Conservation (phyloP, 2,797 vertebrate species). For the Choloepus didactylus region DNA sequence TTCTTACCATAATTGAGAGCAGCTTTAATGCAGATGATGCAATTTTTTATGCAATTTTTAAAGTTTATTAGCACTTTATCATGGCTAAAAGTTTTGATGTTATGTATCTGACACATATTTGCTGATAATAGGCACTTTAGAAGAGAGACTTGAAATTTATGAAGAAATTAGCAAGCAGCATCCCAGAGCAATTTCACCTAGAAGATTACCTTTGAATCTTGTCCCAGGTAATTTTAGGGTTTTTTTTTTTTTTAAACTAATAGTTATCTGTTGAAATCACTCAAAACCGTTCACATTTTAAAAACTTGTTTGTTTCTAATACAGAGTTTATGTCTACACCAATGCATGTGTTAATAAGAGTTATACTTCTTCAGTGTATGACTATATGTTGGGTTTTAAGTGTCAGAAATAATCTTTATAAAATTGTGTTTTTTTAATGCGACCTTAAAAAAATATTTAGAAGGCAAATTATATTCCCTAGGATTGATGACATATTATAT, state of each 20-base stretch:
- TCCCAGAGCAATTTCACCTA: slow-evolving; percentile 90
- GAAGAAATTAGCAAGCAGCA: slow-evolving; percentile 90
- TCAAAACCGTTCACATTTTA: slow-evolving; percentile 12
- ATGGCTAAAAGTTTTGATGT: slow-evolving; percentile 64
- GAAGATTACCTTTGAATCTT: slow-evolving; percentile 91
- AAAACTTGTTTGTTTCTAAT: neutral
- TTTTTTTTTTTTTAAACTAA: slow-evolving; percentile 77
- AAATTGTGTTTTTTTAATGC: neutral
- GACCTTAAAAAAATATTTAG: slow-evolving; percentile 48
- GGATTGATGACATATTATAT: slow-evolving; percentile 35
- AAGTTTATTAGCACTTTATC: slow-evolving; percentile 50
- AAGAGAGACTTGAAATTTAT: slow-evolving; percentile 90
- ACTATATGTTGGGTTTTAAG: slow-evolving; percentile 48
- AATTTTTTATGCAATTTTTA: slow-evolving; percentile 7
- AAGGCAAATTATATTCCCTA: slow-evolving; percentile 40
- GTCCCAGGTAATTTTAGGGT: slow-evolving; percentile 88
- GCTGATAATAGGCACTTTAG: slow-evolving; percentile 89
- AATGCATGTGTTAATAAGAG: slow-evolving; percentile 32
- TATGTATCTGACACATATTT: slow-evolving; percentile 84
- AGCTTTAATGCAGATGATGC: slow-evolving; percentile 42
- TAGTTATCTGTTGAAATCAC: slow-evolving; percentile 28
- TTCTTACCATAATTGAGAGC: slow-evolving; percentile 50
- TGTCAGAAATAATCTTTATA: slow-evolving; percentile 41
- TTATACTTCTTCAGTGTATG: neutral
- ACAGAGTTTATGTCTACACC: neutral